Evolutionary conservation across 2,888 invertebrate species (phyloP).

Genomic region (Trimorus sp.): DNA sequence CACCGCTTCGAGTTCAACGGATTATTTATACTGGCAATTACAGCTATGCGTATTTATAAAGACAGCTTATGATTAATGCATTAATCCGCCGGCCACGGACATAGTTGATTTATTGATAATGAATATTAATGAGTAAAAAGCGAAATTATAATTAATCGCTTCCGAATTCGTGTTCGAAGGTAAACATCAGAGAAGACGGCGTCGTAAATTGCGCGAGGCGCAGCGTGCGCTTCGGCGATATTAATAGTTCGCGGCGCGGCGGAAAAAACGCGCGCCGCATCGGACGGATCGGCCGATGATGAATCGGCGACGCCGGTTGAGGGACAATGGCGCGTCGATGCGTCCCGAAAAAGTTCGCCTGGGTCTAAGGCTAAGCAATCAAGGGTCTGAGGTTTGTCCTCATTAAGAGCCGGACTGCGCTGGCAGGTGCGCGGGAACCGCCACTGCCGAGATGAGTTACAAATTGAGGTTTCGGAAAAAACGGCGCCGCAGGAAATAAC

Average conservation of each 20-base stretch:
- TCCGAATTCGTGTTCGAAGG: conserved; percentile 40
- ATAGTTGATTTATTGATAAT: conserved; percentile 42
- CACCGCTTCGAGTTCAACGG: too few relatives aligned
- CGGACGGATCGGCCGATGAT: conserved; percentile 11
- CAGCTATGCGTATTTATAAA: conserved; percentile 17
- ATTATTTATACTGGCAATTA: conserved; percentile 15
- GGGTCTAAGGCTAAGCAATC: conserved; percentile 75
- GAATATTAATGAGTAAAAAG: conserved; percentile 52
- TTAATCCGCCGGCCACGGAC: conserved; percentile 29
- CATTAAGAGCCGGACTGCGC: conserved; percentile 69
- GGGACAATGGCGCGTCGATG: conserved; percentile 14
- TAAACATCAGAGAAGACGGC: conserved; percentile 46
- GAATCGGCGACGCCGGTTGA: conserved; percentile 27
- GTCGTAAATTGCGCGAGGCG: conserved; percentile 29
- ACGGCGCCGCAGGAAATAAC: conserved; percentile 65
- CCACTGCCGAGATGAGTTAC: conserved; percentile 65
- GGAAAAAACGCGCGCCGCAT: conserved; percentile 23
- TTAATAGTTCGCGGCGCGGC: conserved; percentile 23
- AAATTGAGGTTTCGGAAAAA: conserved; percentile 77
- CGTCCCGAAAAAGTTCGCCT: conserved; percentile 63
- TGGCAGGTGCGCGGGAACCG: conserved; percentile 61
- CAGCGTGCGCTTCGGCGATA: conserved; percentile 27
- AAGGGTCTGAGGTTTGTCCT: conserved; percentile 75
- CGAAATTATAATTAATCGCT: conserved; percentile 51
- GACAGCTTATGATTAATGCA: conserved; percentile 26